Evolutionary conservation across 2,888 invertebrate species (phyloP).

Genomic region (Baronia brevicornis): DNA sequence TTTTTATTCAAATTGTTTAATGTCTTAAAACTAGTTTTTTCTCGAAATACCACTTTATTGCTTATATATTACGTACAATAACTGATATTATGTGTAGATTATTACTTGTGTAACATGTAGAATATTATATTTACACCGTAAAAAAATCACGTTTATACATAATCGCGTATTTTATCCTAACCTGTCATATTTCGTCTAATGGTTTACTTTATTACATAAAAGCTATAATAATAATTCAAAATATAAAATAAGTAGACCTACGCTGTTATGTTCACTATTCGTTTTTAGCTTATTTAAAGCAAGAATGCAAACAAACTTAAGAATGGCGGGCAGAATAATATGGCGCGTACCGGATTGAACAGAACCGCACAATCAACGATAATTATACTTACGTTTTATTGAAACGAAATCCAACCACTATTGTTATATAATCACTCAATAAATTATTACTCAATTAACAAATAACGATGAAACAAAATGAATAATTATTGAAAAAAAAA

Average conservation of each 20-base stretch:
- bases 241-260: slow-evolving; percentile 1
- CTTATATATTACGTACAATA: not conserved
- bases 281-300: slow-evolving; percentile 13
- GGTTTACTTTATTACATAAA: not conserved
- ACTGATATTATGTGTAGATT: too few species aligned
- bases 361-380: slow-evolving; percentile 19
- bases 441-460: slow-evolving; percentile 29
- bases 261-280: too few species aligned
- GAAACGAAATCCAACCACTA: slow-evolving; percentile 33
- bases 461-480: slow-evolving; percentile 34
- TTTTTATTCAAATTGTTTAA: slow-evolving; percentile 14
- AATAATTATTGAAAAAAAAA: slow-evolving; percentile 42
- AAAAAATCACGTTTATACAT: slow-evolving; percentile 1
- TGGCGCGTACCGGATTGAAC: slow-evolving; percentile 40
- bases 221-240: not conserved
- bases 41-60: slow-evolving; percentile 1
- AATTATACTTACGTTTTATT: slow-evolving; percentile 38
- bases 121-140: too few species aligned
- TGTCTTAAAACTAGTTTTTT: not conserved
- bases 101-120: too few species aligned
- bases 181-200: not conserved
- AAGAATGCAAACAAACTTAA: slow-evolving; percentile 31
- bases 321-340: slow-evolving; percentile 63
- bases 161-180: slow-evolving; percentile 2
- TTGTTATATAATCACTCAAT: slow-evolving; percentile 31